Percentiles rank a stretch among this genome's conserved stretches.
Conservation (phyloP, 2,888 invertebrate species). For the Cantharis rufa region DNA sequence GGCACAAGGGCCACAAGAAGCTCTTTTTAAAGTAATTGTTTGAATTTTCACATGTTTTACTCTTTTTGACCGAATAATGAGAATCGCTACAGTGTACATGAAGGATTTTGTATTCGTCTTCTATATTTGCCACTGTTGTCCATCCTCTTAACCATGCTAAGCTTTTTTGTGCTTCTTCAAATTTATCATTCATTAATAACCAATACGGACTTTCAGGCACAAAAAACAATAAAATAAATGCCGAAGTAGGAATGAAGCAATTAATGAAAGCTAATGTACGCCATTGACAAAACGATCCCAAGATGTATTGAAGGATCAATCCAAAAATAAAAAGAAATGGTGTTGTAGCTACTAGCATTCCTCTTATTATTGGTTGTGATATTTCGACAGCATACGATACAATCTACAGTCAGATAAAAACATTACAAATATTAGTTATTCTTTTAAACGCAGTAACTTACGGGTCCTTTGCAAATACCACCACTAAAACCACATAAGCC, state of each 20-base stretch:
- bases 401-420: constrained; percentile 58
- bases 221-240: constrained; percentile 69
- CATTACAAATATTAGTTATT: too few species aligned
- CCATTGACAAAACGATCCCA: constrained; percentile 76
- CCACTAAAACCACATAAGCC: constrained; percentile 76
- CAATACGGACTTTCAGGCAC: constrained; percentile 84
- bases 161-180: constrained; percentile 68
- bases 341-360: constrained; percentile 73
- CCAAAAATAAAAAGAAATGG: constrained; percentile 77
- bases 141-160: constrained; percentile 81
- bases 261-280: constrained; percentile 71
- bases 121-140: constrained; percentile 66
- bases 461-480: constrained; percentile 80
- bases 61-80: background rate
- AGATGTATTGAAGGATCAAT: constrained; percentile 73
- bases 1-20: constrained; percentile 68
- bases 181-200: constrained; percentile 70
- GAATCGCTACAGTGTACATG: background rate
- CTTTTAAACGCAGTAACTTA: too few species aligned
- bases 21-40: constrained; percentile 54
- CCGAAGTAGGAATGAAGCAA: constrained; percentile 65
- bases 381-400: constrained; percentile 85
- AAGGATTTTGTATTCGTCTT: constrained; percentile 59
- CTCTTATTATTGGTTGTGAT: constrained; percentile 78
- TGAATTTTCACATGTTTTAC: background rate